Evolutionary conservation across 2,797 vertebrate species (phyloP).

Genomic region (Galago senegalensis): DNA sequence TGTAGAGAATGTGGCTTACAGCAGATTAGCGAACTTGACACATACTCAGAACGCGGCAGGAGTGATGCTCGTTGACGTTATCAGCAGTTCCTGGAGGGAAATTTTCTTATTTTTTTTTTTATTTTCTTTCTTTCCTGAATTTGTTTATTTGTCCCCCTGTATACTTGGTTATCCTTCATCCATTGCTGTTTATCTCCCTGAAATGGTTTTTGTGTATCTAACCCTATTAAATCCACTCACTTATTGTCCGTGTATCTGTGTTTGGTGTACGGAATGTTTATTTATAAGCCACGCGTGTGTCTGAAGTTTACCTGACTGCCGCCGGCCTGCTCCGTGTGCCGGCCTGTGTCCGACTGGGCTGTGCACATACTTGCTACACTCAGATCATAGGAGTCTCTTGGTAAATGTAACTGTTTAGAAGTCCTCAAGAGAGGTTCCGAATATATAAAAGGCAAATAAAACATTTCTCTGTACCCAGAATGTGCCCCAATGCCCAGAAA

Average conservation of each 20-base stretch:
- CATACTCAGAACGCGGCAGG: conserved; percentile 80
- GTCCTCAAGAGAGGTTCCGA: conserved; percentile 49
- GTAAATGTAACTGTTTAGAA: conserved; percentile 69
- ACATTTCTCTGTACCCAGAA: conserved; percentile 10
- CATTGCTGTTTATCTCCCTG: conserved; percentile 82
- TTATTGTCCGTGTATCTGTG: conserved; percentile 80
- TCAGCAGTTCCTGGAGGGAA: conserved; percentile 89
- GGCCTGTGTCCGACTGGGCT: conserved; percentile 24
- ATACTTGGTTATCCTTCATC: conserved; percentile 76
- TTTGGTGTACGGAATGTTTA: conserved; percentile 84
- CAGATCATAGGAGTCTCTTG: conserved; percentile 67
- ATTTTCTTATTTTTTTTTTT: conserved; percentile 73
- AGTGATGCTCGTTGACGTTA: conserved; percentile 88
- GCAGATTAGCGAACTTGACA: conserved; percentile 89
- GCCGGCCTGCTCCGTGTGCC: conserved; percentile 58
- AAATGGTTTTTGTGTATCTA: conserved; percentile 86
- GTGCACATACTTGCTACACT: conserved; percentile 62
- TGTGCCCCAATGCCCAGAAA: conserved; percentile 2
- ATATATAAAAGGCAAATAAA: conserved; percentile 78
- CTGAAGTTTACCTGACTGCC: conserved; percentile 76
- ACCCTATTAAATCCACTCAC: conserved; percentile 81
- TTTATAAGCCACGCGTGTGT: conserved; percentile 83
- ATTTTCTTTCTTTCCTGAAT: conserved; percentile 80
- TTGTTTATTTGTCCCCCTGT: conserved; percentile 85
- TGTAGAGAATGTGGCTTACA: conserved; percentile 89